These are phyloP conservation scores for Rapana venosa DNA, from an alignment of 2,888 invertebrate species.

Conservation along the genomic window DNA sequence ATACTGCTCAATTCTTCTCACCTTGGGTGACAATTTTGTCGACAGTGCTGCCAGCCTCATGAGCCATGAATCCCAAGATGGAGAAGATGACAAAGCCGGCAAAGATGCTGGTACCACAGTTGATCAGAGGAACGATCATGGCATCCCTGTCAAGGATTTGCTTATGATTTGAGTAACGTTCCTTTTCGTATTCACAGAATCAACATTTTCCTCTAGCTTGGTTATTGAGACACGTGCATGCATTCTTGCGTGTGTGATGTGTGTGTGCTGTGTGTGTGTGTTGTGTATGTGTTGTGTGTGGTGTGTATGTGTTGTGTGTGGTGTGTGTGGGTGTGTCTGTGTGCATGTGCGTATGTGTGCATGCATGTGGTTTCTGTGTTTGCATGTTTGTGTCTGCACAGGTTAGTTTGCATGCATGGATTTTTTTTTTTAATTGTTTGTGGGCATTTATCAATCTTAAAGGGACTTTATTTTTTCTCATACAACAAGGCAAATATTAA, in stretches of 20 bases:
- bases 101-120: constrained; percentile 77
- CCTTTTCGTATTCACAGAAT: too few species aligned
- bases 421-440: too few species aligned
- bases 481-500: too few species aligned
- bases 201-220: too few species aligned
- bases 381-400: too few species aligned
- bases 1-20: constrained; percentile 48
- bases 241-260: not conserved
- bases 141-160: constrained; percentile 72
- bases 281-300: not conserved
- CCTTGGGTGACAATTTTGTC: constrained; percentile 78
- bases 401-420: too few species aligned
- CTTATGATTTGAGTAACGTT: too few species aligned
- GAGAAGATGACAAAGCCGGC: constrained; percentile 78
- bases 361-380: not conserved
- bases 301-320: not conserved
- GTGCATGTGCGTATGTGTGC: not conserved
- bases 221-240: not conserved
- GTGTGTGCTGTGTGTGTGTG: constrained; percentile 17
- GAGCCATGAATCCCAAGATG: constrained; percentile 82
- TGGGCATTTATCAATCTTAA: too few species aligned
- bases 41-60: constrained; percentile 74
- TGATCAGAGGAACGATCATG: constrained; percentile 75
- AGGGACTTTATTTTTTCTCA: too few species aligned
- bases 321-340: not conserved